These are phyloP conservation scores for Micromesistius poutassou DNA, from an alignment of 2,797 vertebrate genomes.

Conservation along the genomic window DNA sequence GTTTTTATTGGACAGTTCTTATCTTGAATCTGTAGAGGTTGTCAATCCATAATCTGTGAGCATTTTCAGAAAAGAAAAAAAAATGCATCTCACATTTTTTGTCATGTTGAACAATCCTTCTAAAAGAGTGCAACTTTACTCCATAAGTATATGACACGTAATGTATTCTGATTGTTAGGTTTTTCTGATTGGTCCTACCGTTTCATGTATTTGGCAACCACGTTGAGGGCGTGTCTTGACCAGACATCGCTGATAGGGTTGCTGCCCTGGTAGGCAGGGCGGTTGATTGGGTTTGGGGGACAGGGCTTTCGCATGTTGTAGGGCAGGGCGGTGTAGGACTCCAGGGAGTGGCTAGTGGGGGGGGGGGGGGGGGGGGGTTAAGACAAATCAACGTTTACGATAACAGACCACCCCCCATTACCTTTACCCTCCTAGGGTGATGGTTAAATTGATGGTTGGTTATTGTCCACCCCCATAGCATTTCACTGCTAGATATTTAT, in stretches of 20 bases:
- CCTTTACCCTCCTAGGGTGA: background rate
- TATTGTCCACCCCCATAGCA: too few relatives aligned
- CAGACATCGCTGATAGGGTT: conserved; percentile 96
- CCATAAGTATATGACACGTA: background rate
- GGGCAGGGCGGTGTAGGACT: conserved; percentile 88
- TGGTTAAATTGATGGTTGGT: too few relatives aligned
- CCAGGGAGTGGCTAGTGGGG: conserved; percentile 83
- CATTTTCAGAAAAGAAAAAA: too few relatives aligned
- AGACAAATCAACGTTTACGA: background rate
- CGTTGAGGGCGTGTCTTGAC: conserved; percentile 83
- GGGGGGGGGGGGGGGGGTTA: background rate
- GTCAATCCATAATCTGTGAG: too few relatives aligned
- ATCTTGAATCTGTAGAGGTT: background rate
- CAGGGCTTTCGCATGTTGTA: conserved; percentile 83
- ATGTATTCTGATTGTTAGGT: background rate
- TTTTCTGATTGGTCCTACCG: conserved; percentile 45
- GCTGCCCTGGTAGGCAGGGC: conserved; percentile 94
- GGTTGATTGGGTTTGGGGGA: conserved; percentile 81
- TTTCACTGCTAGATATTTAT: too few relatives aligned
- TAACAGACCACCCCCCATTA: background rate
- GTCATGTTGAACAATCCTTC: background rate
- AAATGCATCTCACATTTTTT: too few relatives aligned
- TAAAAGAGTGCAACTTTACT: background rate
- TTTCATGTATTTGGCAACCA: conserved; percentile 75
- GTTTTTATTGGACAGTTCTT: background rate